Base-by-base conservation (phyloP, 2,888 invertebrate genomes). In the Phrixothrix hirtus region DNA sequence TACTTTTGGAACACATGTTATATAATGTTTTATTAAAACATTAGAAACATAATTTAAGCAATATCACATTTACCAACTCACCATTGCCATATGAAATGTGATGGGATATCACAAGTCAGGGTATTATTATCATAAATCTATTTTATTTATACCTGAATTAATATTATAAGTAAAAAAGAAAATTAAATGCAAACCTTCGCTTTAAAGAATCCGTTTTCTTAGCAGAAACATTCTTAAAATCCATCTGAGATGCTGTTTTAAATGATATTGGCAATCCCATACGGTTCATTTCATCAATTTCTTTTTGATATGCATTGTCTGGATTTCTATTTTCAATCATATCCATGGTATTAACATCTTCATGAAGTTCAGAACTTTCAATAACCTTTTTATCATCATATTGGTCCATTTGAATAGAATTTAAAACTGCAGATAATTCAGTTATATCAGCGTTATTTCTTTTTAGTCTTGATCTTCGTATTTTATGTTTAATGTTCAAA, bases 361-460 rank as follows among this genome's bases (percentile, higher is more conserved):
- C 7, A 21, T 21, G 4, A 5, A 21, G 7, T 21, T 21, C 7
- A 5, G 7, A 21, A 21, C 21, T 7, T 5, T 7, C 7, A 21
- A 7, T 7, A 21, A 7, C 7, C 4, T 21, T 21, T 5, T 7
- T 21, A 7, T 21, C 3, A 21, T 35, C 3, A 3, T 10, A 10
- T 6, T 37, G 21, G 10, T 37, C 36, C 36, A 37, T 37, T 11
- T 10, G 7, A 15, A 37, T 37, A 10, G 17, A 37, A 25, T 25
- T 17, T 13, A 37, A 37, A 37, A 37, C 21, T 37, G 36, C 16
- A 10, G 36, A 37, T n/a, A 37, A 12, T 5, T 12, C 17, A 21
- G 11, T 37, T 17, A 17, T 25, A 10, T 37, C 36, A 1, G 10
- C 36, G 11, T 17, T 4, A 2, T 4, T 1, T 14, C 7, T 14